Base-by-base conservation (phyloP, 2,888 invertebrate genomes). In the Isoperla grammatica region DNA sequence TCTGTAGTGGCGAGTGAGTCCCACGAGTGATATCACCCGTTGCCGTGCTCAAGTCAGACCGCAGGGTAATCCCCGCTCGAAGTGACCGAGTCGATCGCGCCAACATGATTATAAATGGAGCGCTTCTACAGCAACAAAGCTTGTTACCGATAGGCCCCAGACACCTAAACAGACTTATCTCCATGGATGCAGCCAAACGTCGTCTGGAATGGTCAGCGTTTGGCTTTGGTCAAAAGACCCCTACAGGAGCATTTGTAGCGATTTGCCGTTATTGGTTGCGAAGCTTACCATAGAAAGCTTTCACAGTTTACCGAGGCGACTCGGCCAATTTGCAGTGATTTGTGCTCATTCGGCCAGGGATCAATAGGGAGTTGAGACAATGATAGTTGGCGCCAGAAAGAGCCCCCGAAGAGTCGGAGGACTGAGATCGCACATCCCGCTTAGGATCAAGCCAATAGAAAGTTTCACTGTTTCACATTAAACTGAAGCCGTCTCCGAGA, bases 261-360 rank as follows among this genome's bases (percentile, higher is more conserved):
- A 61, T 57, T 61, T 61, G 46, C 54, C 46, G 57, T 39, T 61
- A 58, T 58, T 58, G 53, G 53, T 57, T 57, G 61, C 57, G 40
- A 53, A 57, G 61, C 57, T 57, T 46, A 54, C 53, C 61, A 49
- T 23, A 23, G 22, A 54, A 61, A 57, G 54, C 57, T 53, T 57
- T 42, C 50, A 53, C 61, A 57, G 57, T 45, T 61, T 61, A 57
- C 53, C 57, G 54, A 57, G 61, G 58, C 50, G 56, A 56, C 54
- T 61, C 59, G 59, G 56, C 60, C 62, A 60, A 62, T 62, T 62
- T 59, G 57, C 62, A 60, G 56, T 62, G 59, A 62, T 62, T 57
- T 62, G 56, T 56, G 57, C 57, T 60, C 62, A 62, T 56, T 61
- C 58, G 40, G 49, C 23, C 50, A 54, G 23, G 61, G 13, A 46